These are phyloP conservation scores for Troides aeacus DNA, from an alignment of 2,888 invertebrate species.

Conservation along the genomic window DNA sequence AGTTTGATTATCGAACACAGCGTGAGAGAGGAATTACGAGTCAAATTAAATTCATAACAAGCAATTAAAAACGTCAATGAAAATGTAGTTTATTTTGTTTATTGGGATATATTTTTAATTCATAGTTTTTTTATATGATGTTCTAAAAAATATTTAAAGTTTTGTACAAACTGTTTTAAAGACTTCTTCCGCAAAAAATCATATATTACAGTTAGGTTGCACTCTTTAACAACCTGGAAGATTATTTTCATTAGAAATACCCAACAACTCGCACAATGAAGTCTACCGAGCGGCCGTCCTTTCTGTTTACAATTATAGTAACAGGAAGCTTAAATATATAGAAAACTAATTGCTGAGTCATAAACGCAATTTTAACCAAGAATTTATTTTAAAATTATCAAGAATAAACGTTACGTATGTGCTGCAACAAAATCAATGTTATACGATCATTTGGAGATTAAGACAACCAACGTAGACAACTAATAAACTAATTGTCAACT, in stretches of 20 bases:
- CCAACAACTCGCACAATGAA: neutral
- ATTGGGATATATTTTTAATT: neutral
- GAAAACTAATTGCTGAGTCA: neutral
- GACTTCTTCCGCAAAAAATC: no score
- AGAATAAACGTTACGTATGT: no score
- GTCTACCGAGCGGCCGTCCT: neutral
- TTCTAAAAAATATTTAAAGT: neutral
- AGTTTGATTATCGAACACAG: slow-evolving; percentile 16
- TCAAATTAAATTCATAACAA: slow-evolving; percentile 20
- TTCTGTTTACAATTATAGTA: neutral
- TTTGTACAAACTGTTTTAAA: neutral
- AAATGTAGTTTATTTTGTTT: neutral
- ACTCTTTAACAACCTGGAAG: no score
- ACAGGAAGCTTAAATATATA: neutral
- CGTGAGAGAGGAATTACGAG: slow-evolving; percentile 13
- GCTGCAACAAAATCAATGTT: no score
- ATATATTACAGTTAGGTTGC: no score
- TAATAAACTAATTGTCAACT: no score
- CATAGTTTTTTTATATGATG: no score
- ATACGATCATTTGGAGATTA: no score
- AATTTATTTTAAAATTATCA: no score
- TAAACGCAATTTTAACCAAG: neutral
- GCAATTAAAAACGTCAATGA: slow-evolving; percentile 8
- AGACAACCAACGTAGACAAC: no score
- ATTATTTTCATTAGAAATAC: neutral